These are phyloP conservation scores for Tenthredo livida DNA, from an alignment of 2,888 invertebrate species.

Conservation along the genomic window DNA sequence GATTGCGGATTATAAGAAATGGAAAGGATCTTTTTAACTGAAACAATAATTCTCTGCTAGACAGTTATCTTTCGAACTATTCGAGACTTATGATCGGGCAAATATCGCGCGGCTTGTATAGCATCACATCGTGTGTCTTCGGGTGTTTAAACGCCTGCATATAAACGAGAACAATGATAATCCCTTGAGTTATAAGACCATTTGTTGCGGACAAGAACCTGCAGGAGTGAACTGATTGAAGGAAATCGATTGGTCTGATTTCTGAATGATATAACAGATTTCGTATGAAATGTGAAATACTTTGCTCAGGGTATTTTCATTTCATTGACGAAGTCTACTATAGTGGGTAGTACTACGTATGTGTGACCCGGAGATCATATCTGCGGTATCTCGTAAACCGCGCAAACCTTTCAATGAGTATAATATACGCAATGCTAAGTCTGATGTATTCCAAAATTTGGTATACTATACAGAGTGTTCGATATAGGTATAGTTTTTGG, in stretches of 20 bases:
- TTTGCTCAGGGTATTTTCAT: slow-evolving; percentile 35
- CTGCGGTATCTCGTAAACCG: not conserved
- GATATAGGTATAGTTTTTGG: slow-evolving; percentile 18
- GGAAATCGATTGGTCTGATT: not conserved
- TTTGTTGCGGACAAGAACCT: not conserved
- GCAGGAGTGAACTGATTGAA: not conserved
- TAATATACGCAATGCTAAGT: slow-evolving; percentile 47
- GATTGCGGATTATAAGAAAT: slow-evolving; percentile 84
- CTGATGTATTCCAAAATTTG: slow-evolving; percentile 49
- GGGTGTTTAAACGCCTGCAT: not conserved
- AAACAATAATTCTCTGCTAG: not conserved
- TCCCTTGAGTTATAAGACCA: not conserved
- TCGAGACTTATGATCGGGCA: not conserved
- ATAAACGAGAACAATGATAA: not conserved
- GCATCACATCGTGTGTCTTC: slow-evolving; percentile 25
- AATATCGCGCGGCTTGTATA: not conserved
- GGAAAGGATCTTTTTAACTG: not conserved
- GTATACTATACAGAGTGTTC: slow-evolving; percentile 16
- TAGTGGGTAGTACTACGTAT: no score
- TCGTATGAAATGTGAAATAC: slow-evolving; percentile 25
- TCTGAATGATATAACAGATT: not conserved
- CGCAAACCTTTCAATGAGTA: slow-evolving; percentile 32
- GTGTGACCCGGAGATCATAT: slow-evolving; percentile 9
- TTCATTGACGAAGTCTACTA: not conserved
- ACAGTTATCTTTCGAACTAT: not conserved